A percentile compares a stretch with the other conserved stretches of the same genome.
Conservation (phyloP, 2,113 vertebrate species). For the Bubo bubo region DNA sequence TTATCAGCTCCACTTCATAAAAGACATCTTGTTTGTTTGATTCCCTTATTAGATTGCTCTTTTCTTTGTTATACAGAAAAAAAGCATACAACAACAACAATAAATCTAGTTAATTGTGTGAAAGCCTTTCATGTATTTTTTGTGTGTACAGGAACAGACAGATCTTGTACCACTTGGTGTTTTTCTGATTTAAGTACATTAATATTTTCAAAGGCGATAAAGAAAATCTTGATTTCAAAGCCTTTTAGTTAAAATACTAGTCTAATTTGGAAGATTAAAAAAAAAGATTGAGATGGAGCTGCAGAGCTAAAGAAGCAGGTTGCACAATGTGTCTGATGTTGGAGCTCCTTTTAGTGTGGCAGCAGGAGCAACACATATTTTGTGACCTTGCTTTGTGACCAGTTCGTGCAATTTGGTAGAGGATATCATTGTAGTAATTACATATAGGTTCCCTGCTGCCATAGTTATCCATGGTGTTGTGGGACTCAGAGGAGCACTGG, state of each 20-base stretch:
- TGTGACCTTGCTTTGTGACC: constrained; percentile 7
- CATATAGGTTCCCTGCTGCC: constrained; percentile 24
- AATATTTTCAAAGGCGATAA: constrained; percentile 35
- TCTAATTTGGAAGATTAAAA: neutral
- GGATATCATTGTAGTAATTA: constrained; percentile 40
- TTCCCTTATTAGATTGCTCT: constrained; percentile 1
- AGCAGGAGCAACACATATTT: neutral
- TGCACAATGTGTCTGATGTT: neutral
- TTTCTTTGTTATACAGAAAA: neutral
- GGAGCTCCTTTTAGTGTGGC: neutral
- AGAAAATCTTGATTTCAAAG: constrained; percentile 30
- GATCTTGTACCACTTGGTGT: neutral
- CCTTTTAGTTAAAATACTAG: neutral
- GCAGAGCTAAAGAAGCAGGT: neutral
- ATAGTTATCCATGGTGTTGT: neutral
- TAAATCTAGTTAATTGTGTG: constrained; percentile 17
- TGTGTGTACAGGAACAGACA: neutral
- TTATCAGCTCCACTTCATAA: constrained; percentile 17
- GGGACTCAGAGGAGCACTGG: neutral
- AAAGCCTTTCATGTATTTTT: constrained; percentile 13
- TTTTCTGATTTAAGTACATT: constrained; percentile 29
- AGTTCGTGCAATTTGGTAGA: neutral
- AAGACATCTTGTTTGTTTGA: neutral
- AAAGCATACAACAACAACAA: neutral
- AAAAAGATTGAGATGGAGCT: neutral